A percentile compares a stretch with the other conserved stretches of the same genome.
These are phyloP conservation scores for Hepsetus odoe DNA, from an alignment of 2,113 vertebrate species.

Conservation along the genomic window DNA sequence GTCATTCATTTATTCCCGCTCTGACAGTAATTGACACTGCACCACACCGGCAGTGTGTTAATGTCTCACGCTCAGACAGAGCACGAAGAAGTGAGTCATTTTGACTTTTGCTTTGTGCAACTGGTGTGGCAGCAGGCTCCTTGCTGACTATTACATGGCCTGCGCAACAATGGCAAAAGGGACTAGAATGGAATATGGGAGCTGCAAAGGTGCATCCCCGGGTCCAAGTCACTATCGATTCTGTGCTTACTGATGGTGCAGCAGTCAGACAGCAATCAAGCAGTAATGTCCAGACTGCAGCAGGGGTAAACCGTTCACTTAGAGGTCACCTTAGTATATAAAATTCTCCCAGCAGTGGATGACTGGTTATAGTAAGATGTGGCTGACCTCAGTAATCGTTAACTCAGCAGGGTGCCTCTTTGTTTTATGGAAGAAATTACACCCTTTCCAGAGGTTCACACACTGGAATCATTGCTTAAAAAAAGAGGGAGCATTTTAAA, in stretches of 20 bases:
- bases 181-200: slow-evolving; percentile 23
- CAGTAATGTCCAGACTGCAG: slow-evolving; percentile 10
- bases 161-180: slow-evolving; percentile 45
- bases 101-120: slow-evolving; percentile 34
- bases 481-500: too few relatives aligned
- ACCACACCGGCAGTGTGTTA: slow-evolving; percentile 38
- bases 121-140: slow-evolving; percentile 18
- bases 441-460: slow-evolving; percentile 8
- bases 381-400: slow-evolving; percentile 25
- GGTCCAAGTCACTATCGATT: slow-evolving; percentile 31
- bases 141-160: slow-evolving; percentile 36
- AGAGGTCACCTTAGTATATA: slow-evolving; percentile 16
- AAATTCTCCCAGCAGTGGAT: slow-evolving; percentile 2
- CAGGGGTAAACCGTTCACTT: not conserved
- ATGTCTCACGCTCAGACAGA: slow-evolving; percentile 25
- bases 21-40: slow-evolving; percentile 53
- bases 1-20: slow-evolving; percentile 48
- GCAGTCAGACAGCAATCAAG: slow-evolving; percentile 33
- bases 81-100: slow-evolving; percentile 40
- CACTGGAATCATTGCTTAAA: not conserved
- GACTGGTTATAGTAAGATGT: not conserved
- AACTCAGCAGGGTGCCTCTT: slow-evolving; percentile 23
- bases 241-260: slow-evolving; percentile 33
- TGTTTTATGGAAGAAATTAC: slow-evolving; percentile 14
- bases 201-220: slow-evolving; percentile 23